Conservation (phyloP, 2,797 vertebrate genomes). For the Chelon auratus region DNA sequence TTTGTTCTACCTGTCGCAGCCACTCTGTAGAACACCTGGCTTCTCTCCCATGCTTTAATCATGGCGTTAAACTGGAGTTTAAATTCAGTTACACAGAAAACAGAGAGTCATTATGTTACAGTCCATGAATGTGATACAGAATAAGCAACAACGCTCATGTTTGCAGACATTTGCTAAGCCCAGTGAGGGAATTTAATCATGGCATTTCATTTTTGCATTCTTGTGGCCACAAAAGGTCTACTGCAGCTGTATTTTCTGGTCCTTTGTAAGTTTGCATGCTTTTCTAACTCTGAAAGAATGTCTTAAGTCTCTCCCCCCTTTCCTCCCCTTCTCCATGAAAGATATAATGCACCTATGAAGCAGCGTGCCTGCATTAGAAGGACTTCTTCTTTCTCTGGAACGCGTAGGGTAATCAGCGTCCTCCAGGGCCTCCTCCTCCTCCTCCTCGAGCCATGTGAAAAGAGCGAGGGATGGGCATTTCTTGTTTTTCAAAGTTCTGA, state of each 20-base stretch:
- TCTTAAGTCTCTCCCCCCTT: not conserved
- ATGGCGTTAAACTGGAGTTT: not conserved
- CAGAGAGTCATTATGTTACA: not conserved
- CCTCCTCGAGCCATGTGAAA: slow-evolving; percentile 53
- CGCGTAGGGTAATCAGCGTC: slow-evolving; percentile 51
- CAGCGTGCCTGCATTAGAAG: not conserved
- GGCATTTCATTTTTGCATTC: no score
- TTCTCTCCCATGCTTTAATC: not conserved
- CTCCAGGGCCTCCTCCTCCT: slow-evolving; percentile 49
- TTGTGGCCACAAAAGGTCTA: no score
- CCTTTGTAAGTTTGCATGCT: not conserved
- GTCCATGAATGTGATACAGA: not conserved
- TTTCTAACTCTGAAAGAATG: not conserved
- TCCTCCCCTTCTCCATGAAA: not conserved
- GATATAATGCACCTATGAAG: not conserved
- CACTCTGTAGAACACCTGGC: not conserved
- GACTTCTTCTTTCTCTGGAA: slow-evolving; percentile 36
- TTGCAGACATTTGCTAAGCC: no score
- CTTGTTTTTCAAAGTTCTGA: slow-evolving; percentile 66
- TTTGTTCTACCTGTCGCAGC: not conserved
- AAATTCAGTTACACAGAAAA: not conserved
- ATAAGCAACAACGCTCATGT: no score
- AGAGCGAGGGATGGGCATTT: slow-evolving; percentile 63
- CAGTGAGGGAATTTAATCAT: no score
- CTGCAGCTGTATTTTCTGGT: no score